Base-by-base conservation (phyloP, 2,888 invertebrate genomes). In the Campoletis raptor region DNA sequence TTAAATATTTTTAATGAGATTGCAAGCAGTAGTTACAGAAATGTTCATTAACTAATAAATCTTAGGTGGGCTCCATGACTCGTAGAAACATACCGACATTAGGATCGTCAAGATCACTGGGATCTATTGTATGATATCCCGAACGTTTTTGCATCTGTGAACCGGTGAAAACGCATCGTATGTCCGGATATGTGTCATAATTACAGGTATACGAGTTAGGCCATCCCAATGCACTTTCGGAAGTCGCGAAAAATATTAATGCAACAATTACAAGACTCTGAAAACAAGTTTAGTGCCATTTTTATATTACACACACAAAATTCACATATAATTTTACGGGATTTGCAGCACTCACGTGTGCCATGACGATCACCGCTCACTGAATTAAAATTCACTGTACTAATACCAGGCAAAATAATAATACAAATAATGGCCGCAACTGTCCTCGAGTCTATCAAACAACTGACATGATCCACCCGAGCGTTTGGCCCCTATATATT, bases 401-500 rank as follows among this genome's bases (percentile, higher is more conserved):
- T 52, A 64, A 70, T 79, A 64, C 48, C 77, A 57, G 66, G 12
- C 69, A 82, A 82, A 67, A 79, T 36, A 79, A 69, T 40, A 15
- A 36, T 18, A 81, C 6, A 24, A 85, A 83, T 81, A 88, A 67
- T 78, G 85, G 81, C 77, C 64, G 73, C 81, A 81, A 85, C 84
- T 83, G 86, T 88, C 70, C 77, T 83, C 85, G 52, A 48, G 72
- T 40, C 66, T 66, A 45, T 52, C 80, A 73, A 79, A 73, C 64
- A 70, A 92, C 91, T 92, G 91, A 90, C 89, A 85, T 66, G 87
- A 77, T 85, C 77, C 81, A 85, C 84, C 83, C 87, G 79, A 86
- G 84, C 69, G 89, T 89, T 87, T 90, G 89, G 89, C 88, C 89
- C 89, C 91, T 92, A 92, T 92, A 92, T 92, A 92, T 87, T 85